Conservation (phyloP, 2,888 invertebrate species). For the Drosophila dives region DNA sequence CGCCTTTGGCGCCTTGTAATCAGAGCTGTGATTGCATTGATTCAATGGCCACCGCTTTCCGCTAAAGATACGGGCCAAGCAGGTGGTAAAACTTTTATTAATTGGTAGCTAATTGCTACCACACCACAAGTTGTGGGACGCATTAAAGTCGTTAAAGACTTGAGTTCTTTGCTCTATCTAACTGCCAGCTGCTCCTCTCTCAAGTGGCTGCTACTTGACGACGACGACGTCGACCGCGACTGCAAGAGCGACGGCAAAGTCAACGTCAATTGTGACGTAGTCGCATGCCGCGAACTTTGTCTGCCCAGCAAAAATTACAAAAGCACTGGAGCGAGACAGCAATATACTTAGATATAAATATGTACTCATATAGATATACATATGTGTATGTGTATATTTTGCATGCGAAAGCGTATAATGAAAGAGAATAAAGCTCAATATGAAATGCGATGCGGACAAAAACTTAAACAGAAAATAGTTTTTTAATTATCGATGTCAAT, state of each 20-base stretch:
- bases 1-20: slow-evolving; percentile 28
- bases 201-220: slow-evolving; percentile 36
- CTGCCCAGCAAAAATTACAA: slow-evolving; percentile 10
- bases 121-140: slow-evolving; percentile 4
- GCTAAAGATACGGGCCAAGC: slow-evolving; percentile 39
- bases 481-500: slow-evolving; percentile 80
- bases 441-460: slow-evolving; percentile 37
- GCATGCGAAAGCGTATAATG: not conserved
- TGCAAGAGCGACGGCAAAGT: not conserved
- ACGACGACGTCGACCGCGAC: slow-evolving; percentile 12
- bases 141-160: not conserved
- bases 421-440: slow-evolving; percentile 22
- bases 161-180: slow-evolving; percentile 37
- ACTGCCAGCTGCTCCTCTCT: slow-evolving; percentile 10
- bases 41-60: slow-evolving; percentile 22
- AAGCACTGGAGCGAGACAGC: not conserved
- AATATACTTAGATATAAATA: not conserved
- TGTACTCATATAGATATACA: not conserved
- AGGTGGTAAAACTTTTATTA: slow-evolving; percentile 61
- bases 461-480: slow-evolving; percentile 67
- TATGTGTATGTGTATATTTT: not conserved
- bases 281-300: slow-evolving; percentile 15
- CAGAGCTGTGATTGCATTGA: slow-evolving; percentile 28
- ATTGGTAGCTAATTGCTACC: slow-evolving; percentile 61
- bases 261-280: slow-evolving; percentile 29